Evolutionary conservation across 2,888 invertebrate species (phyloP), one percentile per base, ranked within the genome.

Genomic region (Calameuta pallipes): DNA sequence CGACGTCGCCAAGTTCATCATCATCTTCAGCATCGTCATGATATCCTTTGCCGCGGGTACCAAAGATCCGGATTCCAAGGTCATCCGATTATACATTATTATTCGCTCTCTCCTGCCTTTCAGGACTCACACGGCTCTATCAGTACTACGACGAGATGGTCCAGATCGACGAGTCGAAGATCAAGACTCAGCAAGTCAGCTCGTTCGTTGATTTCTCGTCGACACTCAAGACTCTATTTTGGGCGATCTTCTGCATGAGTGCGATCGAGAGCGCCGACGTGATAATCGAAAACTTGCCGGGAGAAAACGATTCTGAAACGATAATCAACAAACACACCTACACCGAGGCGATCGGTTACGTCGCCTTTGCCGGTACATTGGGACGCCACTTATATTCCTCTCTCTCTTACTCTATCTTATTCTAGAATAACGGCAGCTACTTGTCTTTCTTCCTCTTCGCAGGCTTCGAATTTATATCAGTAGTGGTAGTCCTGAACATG

Each of bases 401-500:
- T 69, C 69, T 36, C 36, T 35, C 11, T 11, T 33, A 12, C 33
- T 80, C 11, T 30, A 31, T 80, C 23, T 31, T 11, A 15, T 36
- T 15, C 76, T n/a, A n/a, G 37, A 69, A n/a, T 35, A 70, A 75
- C 23, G 34, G 12, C 15, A 70, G 41, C 36, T 37, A 70, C 68
- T 37, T 69, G 33, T 35, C 41, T 15, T 15, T 15, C 15, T 15
- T 41, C 0, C 41, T 41, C 15, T 79, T 91, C 86, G 87, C 90
- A 85, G 92, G 90, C 80, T 96, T 95, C 89, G 95, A 95, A 91
- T 94, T 96, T 68, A 93, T 96, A 85, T 94, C 94, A 78, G 95
- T 95, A 78, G 94, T 96, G 83, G 94, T 96, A 81, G 94, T 96
- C 69, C 91, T 96, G 82, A 96, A 96, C 90, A 96, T 96, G 96